Evolutionary conservation across 2,797 vertebrate genomes (phyloP).

Genomic region (Oceanodroma leucorhoa): DNA sequence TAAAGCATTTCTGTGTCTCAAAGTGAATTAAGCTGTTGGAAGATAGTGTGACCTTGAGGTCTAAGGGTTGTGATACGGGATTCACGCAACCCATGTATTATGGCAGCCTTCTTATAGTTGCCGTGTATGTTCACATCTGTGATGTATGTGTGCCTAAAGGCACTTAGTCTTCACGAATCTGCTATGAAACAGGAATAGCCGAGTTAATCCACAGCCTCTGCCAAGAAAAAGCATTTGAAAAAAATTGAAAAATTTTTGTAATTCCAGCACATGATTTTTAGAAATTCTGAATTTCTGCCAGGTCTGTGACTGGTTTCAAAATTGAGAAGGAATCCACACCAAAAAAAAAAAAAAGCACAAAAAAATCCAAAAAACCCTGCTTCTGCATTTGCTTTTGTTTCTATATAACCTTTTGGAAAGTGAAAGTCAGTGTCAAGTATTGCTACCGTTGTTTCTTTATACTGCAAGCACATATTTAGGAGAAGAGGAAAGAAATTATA

Average conservation of each 20-base stretch:
- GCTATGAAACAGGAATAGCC: not conserved
- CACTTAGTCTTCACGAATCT: not conserved
- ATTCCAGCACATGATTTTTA: not conserved
- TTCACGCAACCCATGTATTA: not conserved
- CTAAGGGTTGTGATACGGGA: not conserved
- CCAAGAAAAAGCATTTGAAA: not conserved
- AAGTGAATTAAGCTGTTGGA: not conserved
- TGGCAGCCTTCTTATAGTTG: not conserved
- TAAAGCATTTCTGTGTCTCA: not conserved
- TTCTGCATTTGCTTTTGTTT: not conserved
- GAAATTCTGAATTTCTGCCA: not conserved
- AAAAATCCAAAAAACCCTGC: not conserved
- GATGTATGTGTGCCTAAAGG: not conserved
- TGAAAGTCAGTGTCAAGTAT: not conserved
- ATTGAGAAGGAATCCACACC: not conserved
- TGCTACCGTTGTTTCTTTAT: not conserved
- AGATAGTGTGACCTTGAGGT: not conserved
- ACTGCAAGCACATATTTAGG: not conserved
- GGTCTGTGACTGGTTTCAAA: not conserved
- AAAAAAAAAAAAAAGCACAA: no score
- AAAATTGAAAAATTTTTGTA: not conserved
- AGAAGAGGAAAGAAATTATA: not conserved
- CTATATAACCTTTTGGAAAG: not conserved
- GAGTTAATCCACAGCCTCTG: not conserved
- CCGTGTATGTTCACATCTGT: not conserved